A percentile compares a stretch with the other conserved stretches of the same genome.
Evolutionary conservation across 1,140 invertebrate genomes (phyloP).

Genomic region (Stegodyphus mimosarum): DNA sequence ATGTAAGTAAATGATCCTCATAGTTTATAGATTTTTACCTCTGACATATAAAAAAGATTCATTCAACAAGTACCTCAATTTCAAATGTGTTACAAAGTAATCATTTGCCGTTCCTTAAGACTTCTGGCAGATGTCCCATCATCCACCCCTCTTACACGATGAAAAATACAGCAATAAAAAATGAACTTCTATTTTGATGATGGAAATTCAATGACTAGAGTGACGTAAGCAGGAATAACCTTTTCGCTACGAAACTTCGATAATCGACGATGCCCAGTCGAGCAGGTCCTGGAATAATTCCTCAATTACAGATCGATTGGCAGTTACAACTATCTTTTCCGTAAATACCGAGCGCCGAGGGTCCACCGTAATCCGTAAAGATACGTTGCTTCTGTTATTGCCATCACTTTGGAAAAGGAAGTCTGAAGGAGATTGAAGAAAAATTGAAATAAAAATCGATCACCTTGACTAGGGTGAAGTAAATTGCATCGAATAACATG

Average conservation of each 20-base stretch:
- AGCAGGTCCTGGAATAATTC: slow-evolving; percentile 43
- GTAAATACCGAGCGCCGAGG: not conserved
- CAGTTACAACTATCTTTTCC: not conserved
- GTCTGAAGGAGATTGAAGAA: slow-evolving; percentile 32
- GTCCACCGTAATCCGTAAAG: slow-evolving; percentile 40
- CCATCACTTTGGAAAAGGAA: slow-evolving; percentile 17
- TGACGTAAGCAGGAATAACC: not conserved
- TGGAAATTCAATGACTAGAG: slow-evolving; percentile 38
- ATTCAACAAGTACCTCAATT: too few relatives aligned
- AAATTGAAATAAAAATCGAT: slow-evolving; percentile 59
- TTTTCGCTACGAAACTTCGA: slow-evolving; percentile 8
- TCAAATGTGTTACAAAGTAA: too few relatives aligned
- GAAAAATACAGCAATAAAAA: not conserved
- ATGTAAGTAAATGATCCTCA: too few relatives aligned
- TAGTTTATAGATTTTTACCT: too few relatives aligned
- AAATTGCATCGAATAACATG: slow-evolving; percentile 59
- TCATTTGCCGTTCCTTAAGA: too few relatives aligned
- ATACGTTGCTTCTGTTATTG: slow-evolving; percentile 52
- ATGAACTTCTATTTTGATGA: not conserved
- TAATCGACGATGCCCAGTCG: slow-evolving; percentile 46
- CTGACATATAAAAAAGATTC: too few relatives aligned
- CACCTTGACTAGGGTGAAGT: slow-evolving; percentile 12
- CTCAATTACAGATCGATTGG: slow-evolving; percentile 51
- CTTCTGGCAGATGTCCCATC: too few relatives aligned
- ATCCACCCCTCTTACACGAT: too few relatives aligned